phyloP scores from a whole-genome alignment of 1,140 invertebrate genomes.

The Drosophila elegans region DNA sequence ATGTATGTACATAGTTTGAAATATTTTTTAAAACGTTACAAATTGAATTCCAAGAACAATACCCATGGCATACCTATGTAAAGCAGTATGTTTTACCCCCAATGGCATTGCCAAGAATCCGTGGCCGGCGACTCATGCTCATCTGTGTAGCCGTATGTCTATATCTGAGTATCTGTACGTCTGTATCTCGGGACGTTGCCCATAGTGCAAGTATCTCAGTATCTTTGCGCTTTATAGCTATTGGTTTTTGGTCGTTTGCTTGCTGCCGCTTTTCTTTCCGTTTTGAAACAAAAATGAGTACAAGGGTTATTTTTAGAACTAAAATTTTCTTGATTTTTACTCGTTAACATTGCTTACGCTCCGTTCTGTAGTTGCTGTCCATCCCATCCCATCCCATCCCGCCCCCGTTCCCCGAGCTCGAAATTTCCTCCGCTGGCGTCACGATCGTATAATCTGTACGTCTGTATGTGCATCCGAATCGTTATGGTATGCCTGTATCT shows the following conservation, averaged over 20 bases:
- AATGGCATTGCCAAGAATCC: conserved; percentile 41
- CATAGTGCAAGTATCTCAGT: conserved; percentile 51
- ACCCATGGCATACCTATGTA: conserved; percentile 16
- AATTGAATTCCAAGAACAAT: conserved; percentile 13
- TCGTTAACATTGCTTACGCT: conserved; percentile 79
- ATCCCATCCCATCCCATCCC: neutral
- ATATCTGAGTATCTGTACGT: conserved; percentile 6
- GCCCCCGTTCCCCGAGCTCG: neutral
- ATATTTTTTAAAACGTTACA: conserved; percentile 18
- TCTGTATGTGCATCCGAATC: conserved; percentile 23
- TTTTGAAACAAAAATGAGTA: conserved; percentile 80
- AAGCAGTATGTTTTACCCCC: conserved; percentile 20
- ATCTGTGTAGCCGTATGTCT: conserved; percentile 9
- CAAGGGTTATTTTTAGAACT: conserved; percentile 79
- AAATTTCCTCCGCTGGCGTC: conserved; percentile 40
- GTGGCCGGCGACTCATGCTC: neutral
- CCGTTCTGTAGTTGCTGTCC: conserved; percentile 61
- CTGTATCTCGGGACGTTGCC: conserved; percentile 35
- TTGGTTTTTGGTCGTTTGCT: conserved; percentile 66
- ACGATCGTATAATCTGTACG: conserved; percentile 53
- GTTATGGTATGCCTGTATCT: conserved; percentile 24
- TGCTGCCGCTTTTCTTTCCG: conserved; percentile 58
- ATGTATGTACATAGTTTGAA: no score
- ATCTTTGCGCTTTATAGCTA: conserved; percentile 75
- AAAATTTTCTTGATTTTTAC: conserved; percentile 79